Evolutionary conservation across 1,140 invertebrate species (phyloP).

Genomic region (Carposina sasakii): DNA sequence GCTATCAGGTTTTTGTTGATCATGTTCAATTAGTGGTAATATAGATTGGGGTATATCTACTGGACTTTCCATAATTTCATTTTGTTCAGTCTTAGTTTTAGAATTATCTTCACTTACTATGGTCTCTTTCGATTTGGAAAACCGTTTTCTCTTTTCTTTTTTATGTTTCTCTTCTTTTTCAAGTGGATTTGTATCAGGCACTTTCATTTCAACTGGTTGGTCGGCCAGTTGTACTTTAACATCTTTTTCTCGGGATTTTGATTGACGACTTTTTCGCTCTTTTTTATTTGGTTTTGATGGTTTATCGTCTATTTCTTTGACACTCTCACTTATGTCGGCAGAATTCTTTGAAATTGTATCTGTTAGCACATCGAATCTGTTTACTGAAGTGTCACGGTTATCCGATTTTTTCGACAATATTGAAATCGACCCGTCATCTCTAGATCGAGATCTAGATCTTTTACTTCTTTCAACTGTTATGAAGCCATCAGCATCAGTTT

Average conservation of each 20-base stretch:
- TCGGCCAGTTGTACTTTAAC: conserved; percentile 24
- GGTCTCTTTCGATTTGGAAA: conserved; percentile 45
- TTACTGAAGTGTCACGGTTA: conserved; percentile 48
- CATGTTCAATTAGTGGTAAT: conserved; percentile 8
- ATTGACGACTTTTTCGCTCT: conserved; percentile 35
- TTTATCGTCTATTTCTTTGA: no score
- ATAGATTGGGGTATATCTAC: no score
- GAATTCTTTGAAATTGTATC: no score
- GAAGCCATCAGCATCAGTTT: conserved; percentile 62
- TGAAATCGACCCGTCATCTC: conserved; percentile 43
- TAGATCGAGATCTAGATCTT: conserved; percentile 62
- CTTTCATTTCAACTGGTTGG: conserved; percentile 15
- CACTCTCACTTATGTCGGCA: no score
- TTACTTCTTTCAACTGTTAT: conserved; percentile 60
- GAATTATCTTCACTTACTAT: conserved; percentile 15
- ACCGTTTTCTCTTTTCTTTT: conserved; percentile 52
- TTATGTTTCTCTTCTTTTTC: conserved; percentile 41
- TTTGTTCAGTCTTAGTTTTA: conserved; percentile 13
- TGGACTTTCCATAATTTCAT: no score
- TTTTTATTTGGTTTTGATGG: conserved; percentile 28
- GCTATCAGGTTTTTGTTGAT: conserved; percentile 20
- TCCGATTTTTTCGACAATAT: conserved; percentile 27
- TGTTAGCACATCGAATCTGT: conserved; percentile 51
- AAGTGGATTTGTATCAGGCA: conserved; percentile 26
- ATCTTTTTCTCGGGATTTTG: conserved; percentile 53